Evolutionary conservation across 2,888 invertebrate species (phyloP), one percentile per base, ranked within the genome.

Genomic region (Thymelicus acteon): DNA sequence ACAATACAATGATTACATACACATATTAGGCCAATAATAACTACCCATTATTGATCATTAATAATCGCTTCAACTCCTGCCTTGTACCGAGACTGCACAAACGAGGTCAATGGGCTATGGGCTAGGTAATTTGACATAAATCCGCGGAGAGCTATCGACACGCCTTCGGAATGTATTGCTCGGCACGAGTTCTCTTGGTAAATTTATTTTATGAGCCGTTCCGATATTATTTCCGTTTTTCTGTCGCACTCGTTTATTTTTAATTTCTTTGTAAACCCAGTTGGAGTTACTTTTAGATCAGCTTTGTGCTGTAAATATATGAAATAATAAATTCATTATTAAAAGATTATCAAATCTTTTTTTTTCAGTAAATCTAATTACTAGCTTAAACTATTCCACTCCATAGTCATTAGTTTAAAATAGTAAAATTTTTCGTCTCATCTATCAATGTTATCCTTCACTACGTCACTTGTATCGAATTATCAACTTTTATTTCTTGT

Each of bases 121-220:
- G 85, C 84, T 84, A 86, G 86, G 88, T 90, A 90, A 88, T 90
- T 88, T 89, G 88, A 89, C 89, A 91, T 91, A 90, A 91, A 91
- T 90, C 85, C 84, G 78, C 76, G 77, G 82, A 82, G 81, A 80
- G 79, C 86, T 79, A 87, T 89, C 80, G 90, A 82, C 87, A 86
- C 89, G 83, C 88, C 87, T 82, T 78, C 77, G 76, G 78, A 82
- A 86, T 82, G 83, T 86, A 88, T 85, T 85, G 84, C 83, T 82
- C 78, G 81, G 78, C 80, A 80, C 80, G 79, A 83, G 85, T 84
- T 86, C 81, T 81, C 81, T 77, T 74, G 77, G 75, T 75, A 79
- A 81, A 86, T 86, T 85, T 83, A 88, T 85, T 80, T 81, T 80
- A 84, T 82, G 83, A 80, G 64, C 60, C 73, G 71, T 74, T 71